These are phyloP conservation scores for Microchrysa polita DNA, from an alignment of 2,888 invertebrate genomes.

Conservation along the genomic window DNA sequence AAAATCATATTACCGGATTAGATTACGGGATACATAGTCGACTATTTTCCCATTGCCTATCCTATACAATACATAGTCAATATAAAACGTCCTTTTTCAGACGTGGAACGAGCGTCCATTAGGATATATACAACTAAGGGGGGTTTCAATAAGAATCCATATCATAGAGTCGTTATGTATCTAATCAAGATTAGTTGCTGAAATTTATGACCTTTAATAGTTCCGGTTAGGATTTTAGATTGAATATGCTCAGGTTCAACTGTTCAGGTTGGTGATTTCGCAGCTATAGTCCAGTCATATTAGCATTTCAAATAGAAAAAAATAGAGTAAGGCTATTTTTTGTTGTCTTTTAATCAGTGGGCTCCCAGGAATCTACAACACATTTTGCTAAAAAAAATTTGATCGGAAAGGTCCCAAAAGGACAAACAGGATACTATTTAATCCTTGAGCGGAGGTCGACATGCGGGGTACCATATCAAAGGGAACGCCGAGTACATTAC, in stretches of 20 bases:
- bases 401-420: no score
- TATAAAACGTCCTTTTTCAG: background rate
- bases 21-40: background rate
- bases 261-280: background rate
- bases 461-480: no score
- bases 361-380: no score
- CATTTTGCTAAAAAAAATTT: no score
- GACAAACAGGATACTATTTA: no score
- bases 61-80: background rate
- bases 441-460: no score
- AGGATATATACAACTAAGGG: conserved; percentile 14
- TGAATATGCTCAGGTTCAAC: background rate
- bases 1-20: conserved; percentile 2
- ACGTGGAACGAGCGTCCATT: no score
- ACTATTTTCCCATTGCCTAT: background rate
- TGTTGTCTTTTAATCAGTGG: no score
- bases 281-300: no score
- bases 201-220: conserved; percentile 15
- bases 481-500: no score
- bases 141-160: background rate
- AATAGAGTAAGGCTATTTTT: no score
- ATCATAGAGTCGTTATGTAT: background rate
- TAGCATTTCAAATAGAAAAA: no score
- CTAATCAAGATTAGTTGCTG: conserved; percentile 17
- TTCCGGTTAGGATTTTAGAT: background rate